These are phyloP conservation scores for Cheilosia urbana DNA, from an alignment of 2,888 invertebrate genomes.

Conservation along the genomic window DNA sequence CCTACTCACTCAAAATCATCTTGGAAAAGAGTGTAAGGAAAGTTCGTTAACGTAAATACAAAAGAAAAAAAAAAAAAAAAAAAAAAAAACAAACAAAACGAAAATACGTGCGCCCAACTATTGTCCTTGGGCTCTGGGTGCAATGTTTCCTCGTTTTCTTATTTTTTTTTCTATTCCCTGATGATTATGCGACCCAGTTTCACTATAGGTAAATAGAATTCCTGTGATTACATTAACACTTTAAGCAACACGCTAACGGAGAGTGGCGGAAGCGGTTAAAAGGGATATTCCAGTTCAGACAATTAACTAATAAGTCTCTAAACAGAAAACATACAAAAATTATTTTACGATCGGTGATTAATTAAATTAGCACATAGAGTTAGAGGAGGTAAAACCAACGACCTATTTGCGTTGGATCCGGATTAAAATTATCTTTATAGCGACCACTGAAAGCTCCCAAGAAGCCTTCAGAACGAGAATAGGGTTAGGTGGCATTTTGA, in stretches of 20 bases:
- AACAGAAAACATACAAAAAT: too few relatives aligned
- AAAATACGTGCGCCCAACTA: constrained; percentile 53
- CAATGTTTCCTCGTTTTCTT: constrained; percentile 22
- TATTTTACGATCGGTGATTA: too few relatives aligned
- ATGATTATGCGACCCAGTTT: constrained; percentile 50
- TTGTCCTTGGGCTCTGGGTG: constrained; percentile 45
- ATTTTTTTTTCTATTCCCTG: neutral
- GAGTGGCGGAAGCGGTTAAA: neutral
- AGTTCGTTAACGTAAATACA: constrained; percentile 67
- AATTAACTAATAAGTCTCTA: too few relatives aligned
- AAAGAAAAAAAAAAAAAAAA: neutral
- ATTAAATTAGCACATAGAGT: too few relatives aligned
- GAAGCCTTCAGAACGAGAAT: too few relatives aligned
- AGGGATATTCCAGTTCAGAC: neutral
- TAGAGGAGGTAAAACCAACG: too few relatives aligned
- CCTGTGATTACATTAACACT: constrained; percentile 51
- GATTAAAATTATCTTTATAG: too few relatives aligned
- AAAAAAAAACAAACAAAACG: constrained; percentile 9
- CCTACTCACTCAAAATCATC: constrained; percentile 61
- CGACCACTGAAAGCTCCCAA: too few relatives aligned
- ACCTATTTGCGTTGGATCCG: too few relatives aligned
- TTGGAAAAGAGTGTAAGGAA: constrained; percentile 65
- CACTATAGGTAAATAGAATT: constrained; percentile 52
- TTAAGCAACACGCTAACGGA: constrained; percentile 19
- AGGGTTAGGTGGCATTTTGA: too few relatives aligned